Percentiles rank a stretch among this genome's conserved stretches.
phyloP scores from a whole-genome alignment of 2,113 vertebrate genomes.

The Scortum barcoo region DNA sequence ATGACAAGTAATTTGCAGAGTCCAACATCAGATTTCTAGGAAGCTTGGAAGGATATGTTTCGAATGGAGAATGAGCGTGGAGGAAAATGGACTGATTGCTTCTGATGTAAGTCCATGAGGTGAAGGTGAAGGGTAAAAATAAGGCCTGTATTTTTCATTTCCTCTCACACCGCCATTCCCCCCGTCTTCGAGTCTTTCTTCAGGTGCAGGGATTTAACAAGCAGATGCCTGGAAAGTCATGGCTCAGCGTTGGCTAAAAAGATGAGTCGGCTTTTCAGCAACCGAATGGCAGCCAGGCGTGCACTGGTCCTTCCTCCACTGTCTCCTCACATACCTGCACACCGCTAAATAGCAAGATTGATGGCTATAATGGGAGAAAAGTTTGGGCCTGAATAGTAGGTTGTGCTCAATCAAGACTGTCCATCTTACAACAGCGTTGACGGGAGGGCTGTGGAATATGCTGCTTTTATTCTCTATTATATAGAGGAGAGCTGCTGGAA shows the following conservation, averaged over 20 bases:
- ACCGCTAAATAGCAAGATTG: not conserved
- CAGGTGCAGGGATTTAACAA: conserved; percentile 37
- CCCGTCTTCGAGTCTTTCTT: conserved; percentile 2
- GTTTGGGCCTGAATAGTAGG: conserved; percentile 1
- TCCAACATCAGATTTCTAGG: conserved; percentile 65
- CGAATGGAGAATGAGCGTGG: conserved; percentile 35
- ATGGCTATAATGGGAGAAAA: conserved; percentile 7
- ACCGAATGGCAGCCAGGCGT: not conserved
- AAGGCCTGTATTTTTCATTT: conserved; percentile 28
- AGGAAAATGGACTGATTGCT: conserved; percentile 28
- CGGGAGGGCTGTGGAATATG: not conserved
- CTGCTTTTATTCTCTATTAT: not conserved
- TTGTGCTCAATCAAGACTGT: not conserved
- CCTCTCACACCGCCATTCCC: conserved; percentile 2
- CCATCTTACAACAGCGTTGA: not conserved
- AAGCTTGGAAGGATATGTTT: conserved; percentile 41
- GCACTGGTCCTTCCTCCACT: not conserved
- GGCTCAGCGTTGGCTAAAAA: conserved; percentile 48
- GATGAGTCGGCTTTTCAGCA: conserved; percentile 27
- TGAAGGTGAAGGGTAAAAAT: conserved; percentile 51
- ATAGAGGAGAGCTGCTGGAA: not conserved
- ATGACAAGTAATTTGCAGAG: conserved; percentile 72
- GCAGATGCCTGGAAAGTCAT: conserved; percentile 22
- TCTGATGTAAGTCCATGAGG: conserved; percentile 36
- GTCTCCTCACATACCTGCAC: not conserved